These are phyloP conservation scores for Acromyrmex echinatior DNA, from an alignment of 1,140 invertebrate genomes.

Conservation along the genomic window DNA sequence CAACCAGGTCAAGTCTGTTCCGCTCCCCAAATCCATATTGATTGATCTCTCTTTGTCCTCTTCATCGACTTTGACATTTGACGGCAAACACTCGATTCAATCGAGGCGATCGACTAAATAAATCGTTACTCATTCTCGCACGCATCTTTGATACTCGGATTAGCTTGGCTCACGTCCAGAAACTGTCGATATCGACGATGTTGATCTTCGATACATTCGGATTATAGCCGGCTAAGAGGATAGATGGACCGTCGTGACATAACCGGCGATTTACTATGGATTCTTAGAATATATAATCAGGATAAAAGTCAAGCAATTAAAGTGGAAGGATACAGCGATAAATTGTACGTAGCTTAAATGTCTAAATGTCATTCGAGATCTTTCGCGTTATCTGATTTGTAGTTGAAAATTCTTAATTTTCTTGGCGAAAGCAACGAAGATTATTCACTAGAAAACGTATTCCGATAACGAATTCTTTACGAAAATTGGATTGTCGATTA, in stretches of 20 bases:
- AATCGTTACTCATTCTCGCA: constrained; percentile 73
- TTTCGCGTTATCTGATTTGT: neutral
- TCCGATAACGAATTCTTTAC: constrained; percentile 32
- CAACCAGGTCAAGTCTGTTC: constrained; percentile 13
- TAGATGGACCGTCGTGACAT: neutral
- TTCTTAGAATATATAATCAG: neutral
- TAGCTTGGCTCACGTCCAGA: constrained; percentile 73
- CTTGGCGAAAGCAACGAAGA: constrained; percentile 34
- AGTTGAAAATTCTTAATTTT: neutral
- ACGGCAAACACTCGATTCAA: constrained; percentile 4
- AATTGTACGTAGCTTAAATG: constrained; percentile 1
- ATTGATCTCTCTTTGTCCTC: neutral
- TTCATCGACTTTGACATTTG: constrained; percentile 1
- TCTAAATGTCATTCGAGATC: constrained; percentile 19
- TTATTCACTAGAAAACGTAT: constrained; percentile 49
- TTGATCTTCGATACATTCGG: constrained; percentile 73
- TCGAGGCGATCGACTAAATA: constrained; percentile 68
- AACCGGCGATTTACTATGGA: neutral
- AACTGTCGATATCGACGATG: constrained; percentile 71
- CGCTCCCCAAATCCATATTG: constrained; percentile 8
- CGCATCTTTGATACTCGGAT: constrained; percentile 71
- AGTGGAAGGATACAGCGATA: constrained; percentile 4
- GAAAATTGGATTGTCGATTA: constrained; percentile 70
- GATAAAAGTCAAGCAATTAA: constrained; percentile 15
- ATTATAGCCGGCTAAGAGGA: constrained; percentile 64